Base-by-base conservation (phyloP, 30 jellyfish, hydroid and myxozoan genomes). In the Hydractinia echinata region DNA sequence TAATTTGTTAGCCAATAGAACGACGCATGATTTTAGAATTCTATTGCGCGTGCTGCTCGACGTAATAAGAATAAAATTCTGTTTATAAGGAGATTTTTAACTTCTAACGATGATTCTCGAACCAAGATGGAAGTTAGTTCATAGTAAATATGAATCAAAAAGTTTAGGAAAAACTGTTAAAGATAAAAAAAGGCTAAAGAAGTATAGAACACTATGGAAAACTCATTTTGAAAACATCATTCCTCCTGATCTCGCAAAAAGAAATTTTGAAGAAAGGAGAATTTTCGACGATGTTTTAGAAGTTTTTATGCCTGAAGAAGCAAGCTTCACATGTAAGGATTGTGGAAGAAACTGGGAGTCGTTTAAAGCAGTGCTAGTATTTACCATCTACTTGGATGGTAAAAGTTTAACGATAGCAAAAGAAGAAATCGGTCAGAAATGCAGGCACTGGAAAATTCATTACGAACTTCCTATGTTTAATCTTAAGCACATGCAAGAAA, bases 341-440 rank as follows among this genome's bases (percentile, higher is more conserved):
- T 64, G 6, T 64, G 74, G 74, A 51, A 64, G 74, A 64, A 0
- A 64, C 3, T 64, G 74, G 74, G 19, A 7, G 4, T 64, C 74
- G 16, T 44, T n/a, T 44, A 64, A 64, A 64, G 74, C 74, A 6
- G 4, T 64, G 4, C 74, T 64, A 7, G 18, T n/a, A 51, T 64
- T 64, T 64, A n/a, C 74, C 7, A 51, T 64, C 16, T 51, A 64
- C 10, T 13, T 64, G 2, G 74, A 64, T 64, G 6, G 39, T 1
- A 13, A 13, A 64, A 64, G 51, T 51, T 51, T 64, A 44, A 7
- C 18, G 9, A 64, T 64, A 6, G 74, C 7, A 64, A 44, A 51
- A 64, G 16, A 64, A 51, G 74, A 64, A 64, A n/a, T n/a, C 39
- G 74, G 6, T 13, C 74, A 64, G 16, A 64, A 64, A 64, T 64